Percentiles rank a stretch among this genome's conserved stretches.
Conservation (phyloP, 2,888 invertebrate species). For the Drosophila silvestris region DNA sequence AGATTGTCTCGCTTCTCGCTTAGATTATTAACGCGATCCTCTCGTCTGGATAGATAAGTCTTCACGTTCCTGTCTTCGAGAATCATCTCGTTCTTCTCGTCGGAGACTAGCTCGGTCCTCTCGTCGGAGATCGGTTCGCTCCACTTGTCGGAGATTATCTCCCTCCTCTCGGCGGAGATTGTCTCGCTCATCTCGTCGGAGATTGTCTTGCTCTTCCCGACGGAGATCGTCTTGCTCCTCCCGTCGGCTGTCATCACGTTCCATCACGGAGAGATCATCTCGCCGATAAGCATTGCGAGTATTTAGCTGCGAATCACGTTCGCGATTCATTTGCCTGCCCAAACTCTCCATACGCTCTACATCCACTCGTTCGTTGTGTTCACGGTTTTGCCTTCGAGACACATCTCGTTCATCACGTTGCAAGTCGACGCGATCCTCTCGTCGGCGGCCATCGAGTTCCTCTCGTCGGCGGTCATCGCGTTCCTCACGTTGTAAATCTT, state of each 20-base stretch:
- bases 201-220: neutral
- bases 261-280: neutral
- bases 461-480: slow-evolving; percentile 3
- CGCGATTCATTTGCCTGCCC: neutral
- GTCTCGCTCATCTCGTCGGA: neutral
- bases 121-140: neutral
- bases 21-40: too few species aligned
- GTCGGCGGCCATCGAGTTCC: neutral
- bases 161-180: neutral
- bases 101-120: neutral
- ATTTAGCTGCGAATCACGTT: neutral
- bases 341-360: neutral
- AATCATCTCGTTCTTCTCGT: neutral
- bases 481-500: neutral
- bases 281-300: neutral
- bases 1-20: neutral
- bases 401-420: slow-evolving; percentile 1
- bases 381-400: neutral
- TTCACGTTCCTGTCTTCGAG: slow-evolving; percentile 9
- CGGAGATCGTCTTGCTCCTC: neutral
- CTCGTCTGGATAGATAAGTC: too few species aligned
- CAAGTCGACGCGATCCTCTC: neutral
- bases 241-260: neutral
- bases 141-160: neutral
- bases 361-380: neutral